Conservation (phyloP, 2,888 invertebrate species). For the Synanthedon tipuliformis region DNA sequence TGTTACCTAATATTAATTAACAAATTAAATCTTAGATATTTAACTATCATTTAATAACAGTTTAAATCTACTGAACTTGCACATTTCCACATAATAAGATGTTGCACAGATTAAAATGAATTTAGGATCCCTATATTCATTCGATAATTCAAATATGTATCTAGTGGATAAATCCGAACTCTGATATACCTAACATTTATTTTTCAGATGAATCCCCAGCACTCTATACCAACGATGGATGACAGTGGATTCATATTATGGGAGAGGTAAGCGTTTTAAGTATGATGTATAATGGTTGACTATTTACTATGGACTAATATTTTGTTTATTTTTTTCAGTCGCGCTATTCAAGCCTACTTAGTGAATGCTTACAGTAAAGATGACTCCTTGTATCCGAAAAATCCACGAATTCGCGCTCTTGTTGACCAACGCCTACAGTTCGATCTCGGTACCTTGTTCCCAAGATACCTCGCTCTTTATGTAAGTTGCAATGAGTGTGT, state of each 20-base stretch:
- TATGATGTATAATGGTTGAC: too few relatives aligned
- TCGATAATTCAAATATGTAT: too few relatives aligned
- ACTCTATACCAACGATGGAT: slow-evolving; percentile 78
- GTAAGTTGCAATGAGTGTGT: slow-evolving; percentile 49
- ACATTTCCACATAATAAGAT: too few relatives aligned
- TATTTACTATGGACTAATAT: neutral
- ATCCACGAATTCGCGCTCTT: slow-evolving; percentile 70
- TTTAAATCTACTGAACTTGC: too few relatives aligned
- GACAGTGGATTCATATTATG: slow-evolving; percentile 77
- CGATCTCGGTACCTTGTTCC: slow-evolving; percentile 69
- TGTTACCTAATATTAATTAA: too few relatives aligned
- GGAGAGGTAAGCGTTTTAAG: slow-evolving; percentile 67
- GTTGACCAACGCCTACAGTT: slow-evolving; percentile 75
- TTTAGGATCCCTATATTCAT: too few relatives aligned
- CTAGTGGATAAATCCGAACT: too few relatives aligned
- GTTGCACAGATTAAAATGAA: too few relatives aligned
- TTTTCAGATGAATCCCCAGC: slow-evolving; percentile 77
- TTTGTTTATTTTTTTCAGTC: slow-evolving; percentile 49
- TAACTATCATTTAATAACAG: too few relatives aligned
- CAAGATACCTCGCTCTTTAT: slow-evolving; percentile 62
- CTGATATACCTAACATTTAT: neutral
- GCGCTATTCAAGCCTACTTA: slow-evolving; percentile 75
- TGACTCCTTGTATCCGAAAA: slow-evolving; percentile 74
- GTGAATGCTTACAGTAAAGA: slow-evolving; percentile 75
- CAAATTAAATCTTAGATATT: too few relatives aligned